Evolutionary conservation across 2,797 vertebrate species (phyloP).

Genomic region (Sphenodon punctatus): DNA sequence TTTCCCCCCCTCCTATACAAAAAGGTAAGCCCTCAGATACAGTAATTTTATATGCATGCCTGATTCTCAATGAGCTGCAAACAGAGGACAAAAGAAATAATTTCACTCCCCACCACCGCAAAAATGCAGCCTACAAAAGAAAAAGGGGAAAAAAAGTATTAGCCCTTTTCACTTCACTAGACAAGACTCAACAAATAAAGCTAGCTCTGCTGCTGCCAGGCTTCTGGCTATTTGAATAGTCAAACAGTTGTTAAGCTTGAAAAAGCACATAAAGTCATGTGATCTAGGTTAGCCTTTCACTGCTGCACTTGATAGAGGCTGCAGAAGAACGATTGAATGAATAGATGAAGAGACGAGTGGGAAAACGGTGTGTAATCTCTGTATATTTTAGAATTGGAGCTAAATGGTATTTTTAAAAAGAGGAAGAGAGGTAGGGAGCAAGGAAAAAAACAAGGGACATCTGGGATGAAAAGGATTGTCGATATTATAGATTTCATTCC

Average conservation of each 20-base stretch:
- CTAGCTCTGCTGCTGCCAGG: constrained; percentile 60
- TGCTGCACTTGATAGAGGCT: not conserved
- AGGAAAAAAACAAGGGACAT: not conserved
- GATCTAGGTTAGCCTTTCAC: constrained; percentile 27
- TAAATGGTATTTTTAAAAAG: too few relatives aligned
- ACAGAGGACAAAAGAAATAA: constrained; percentile 69
- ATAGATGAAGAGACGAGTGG: constrained; percentile 32
- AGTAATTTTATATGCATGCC: constrained; percentile 71
- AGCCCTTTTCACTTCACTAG: constrained; percentile 68
- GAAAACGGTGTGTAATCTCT: constrained; percentile 20
- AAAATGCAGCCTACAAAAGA: constrained; percentile 53
- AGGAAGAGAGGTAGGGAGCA: not conserved
- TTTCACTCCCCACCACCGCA: constrained; percentile 57
- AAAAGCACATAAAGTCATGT: constrained; percentile 26
- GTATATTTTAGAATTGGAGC: constrained; percentile 25
- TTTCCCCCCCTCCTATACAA: constrained; percentile 29
- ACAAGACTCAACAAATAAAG: constrained; percentile 76
- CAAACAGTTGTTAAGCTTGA: constrained; percentile 57
- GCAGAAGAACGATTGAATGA: constrained; percentile 39
- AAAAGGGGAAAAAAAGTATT: not conserved
- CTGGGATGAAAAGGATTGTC: constrained; percentile 7
- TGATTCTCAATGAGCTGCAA: constrained; percentile 68
- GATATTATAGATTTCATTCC: constrained; percentile 1
- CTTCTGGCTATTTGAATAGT: constrained; percentile 67
- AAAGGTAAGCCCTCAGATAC: constrained; percentile 64